Base-by-base conservation (phyloP, 2,888 invertebrate species). In the Gymnocheta viridis region DNA sequence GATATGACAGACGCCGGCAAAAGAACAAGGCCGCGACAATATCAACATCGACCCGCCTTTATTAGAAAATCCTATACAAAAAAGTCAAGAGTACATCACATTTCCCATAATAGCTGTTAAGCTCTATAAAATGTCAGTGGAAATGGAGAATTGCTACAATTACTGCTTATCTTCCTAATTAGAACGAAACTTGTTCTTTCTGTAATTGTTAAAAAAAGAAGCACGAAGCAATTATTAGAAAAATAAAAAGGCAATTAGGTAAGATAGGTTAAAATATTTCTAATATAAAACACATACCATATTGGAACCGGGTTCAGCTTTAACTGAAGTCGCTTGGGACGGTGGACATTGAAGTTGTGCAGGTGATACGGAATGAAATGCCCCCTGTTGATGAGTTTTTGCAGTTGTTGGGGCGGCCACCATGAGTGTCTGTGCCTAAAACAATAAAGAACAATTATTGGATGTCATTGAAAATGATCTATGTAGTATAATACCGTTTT, bases 291-390 rank as follows among this genome's bases (percentile, higher is more conserved):
- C 4, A 38, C 82, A 38, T 86, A 89, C 89, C 87, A 89, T 88
- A 87, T 89, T 92, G 9, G 91, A 91, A 19, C 91, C 90, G 1
- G 91, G 90, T 81, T 91, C 91, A 4, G 90, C 91, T 79, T 92
- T 91, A 0, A 90, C 88, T 4, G 91, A 91, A 1, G 91, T 91
- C 2, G 90, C 89, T 85, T 90, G 91, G 2, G 91, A 89, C 4
- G 89, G 87, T 17, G 90, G 86, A 3, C 90, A 86, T 22, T 90
- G 89, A 14, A 89, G 72, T 76, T 90, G 89, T 3, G 87, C 56
- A n/a, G 90, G 88, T 24, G 89, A 88, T 17, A 90, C 88, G 1
- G 90, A 88, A 66, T 91, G 90, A 38, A 91, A 91, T 12, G 90
- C 89, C 0, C 90, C 90, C 49, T 81, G 84, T 66, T 70, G 82